Conservation (phyloP, 2,113 vertebrate genomes). For the Tringa solitaria region DNA sequence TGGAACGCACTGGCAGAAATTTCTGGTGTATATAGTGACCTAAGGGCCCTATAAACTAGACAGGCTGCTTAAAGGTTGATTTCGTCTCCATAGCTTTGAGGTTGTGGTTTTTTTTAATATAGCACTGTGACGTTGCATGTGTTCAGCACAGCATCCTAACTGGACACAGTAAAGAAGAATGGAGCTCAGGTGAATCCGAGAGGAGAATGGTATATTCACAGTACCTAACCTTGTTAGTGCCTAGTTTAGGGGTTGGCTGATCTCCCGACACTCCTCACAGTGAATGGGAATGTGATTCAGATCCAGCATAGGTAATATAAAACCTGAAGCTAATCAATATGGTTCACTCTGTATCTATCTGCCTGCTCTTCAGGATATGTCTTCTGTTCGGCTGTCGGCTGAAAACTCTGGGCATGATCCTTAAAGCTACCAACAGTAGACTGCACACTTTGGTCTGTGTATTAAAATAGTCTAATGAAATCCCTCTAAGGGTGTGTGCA, state of each 20-base stretch:
- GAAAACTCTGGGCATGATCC: not conserved
- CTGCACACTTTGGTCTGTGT: not conserved
- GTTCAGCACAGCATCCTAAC: not conserved
- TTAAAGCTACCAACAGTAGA: fast-evolving
- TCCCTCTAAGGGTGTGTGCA: not conserved
- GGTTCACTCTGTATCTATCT: not conserved
- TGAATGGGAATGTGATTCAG: not conserved
- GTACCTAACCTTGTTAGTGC: not conserved
- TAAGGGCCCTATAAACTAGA: not conserved
- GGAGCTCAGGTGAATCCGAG: not conserved
- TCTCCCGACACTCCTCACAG: not conserved
- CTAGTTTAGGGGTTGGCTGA: not conserved
- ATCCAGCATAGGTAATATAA: not conserved
- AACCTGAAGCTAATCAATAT: not conserved
- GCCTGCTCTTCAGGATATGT: not conserved
- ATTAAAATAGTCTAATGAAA: not conserved
- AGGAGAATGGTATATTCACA: not conserved
- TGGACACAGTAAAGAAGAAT: not conserved
- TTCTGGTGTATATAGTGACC: not conserved
- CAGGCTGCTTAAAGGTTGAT: not conserved
- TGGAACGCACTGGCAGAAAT: not conserved
- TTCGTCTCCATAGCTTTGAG: not conserved
- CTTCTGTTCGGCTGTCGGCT: not conserved
- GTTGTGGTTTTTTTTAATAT: not conserved
- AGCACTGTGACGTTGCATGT: not conserved